Conservation (phyloP, 64 coral and sea anemone genomes). For the Anthopleura sola region DNA sequence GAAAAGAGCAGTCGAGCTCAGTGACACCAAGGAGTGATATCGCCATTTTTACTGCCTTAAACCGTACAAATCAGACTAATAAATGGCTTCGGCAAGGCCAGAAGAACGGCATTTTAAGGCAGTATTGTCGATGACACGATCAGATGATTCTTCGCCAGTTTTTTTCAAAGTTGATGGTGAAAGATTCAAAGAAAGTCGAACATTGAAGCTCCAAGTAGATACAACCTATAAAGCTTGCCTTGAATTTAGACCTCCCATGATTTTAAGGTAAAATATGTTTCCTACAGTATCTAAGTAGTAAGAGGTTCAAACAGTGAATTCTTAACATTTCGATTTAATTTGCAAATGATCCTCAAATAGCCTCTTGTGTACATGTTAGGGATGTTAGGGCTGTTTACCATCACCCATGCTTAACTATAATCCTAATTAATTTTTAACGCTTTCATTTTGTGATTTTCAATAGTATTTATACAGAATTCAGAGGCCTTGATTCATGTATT, state of each 20-base stretch:
- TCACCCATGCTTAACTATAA: too few relatives aligned
- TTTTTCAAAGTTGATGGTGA: slow-evolving; percentile 94
- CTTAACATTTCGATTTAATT: background rate
- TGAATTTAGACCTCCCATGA: slow-evolving; percentile 80
- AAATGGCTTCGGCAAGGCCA: slow-evolving; percentile 64
- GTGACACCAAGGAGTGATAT: background rate
- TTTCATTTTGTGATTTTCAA: too few relatives aligned
- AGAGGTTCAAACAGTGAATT: background rate
- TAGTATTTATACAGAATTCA: too few relatives aligned
- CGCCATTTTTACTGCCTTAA: background rate
- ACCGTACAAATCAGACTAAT: background rate
- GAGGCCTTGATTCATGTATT: too few relatives aligned
- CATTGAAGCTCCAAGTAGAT: slow-evolving; percentile 77
- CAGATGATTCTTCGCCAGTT: slow-evolving; percentile 80
- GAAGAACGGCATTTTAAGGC: slow-evolving; percentile 75
- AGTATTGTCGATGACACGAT: slow-evolving; percentile 57
- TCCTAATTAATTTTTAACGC: too few relatives aligned
- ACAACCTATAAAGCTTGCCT: slow-evolving; percentile 69
- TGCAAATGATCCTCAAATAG: background rate
- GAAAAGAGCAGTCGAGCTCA: background rate
- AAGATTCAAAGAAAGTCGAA: slow-evolving; percentile 91
- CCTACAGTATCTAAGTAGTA: background rate
- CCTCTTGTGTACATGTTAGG: too few relatives aligned
- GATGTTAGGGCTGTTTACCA: too few relatives aligned
- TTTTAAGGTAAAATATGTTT: slow-evolving; percentile 55